Conservation (phyloP, 2,888 invertebrate species). For the Steromphala cineraria region DNA sequence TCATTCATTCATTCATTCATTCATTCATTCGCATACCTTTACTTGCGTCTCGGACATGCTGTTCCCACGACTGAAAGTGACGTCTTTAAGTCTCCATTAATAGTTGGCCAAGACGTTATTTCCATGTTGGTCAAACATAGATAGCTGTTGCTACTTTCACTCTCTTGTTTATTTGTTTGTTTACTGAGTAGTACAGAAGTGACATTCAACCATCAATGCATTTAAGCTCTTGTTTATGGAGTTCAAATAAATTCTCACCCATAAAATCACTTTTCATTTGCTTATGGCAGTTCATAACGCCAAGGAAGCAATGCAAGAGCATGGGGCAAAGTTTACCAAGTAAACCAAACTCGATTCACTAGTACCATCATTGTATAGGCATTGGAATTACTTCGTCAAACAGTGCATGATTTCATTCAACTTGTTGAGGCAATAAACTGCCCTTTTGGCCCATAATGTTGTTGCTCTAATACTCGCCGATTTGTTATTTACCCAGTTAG, state of each 20-base stretch:
- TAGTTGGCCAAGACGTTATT: too few species aligned
- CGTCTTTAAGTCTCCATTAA: too few species aligned
- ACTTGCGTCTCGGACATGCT: too few species aligned
- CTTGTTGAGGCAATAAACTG: conserved; percentile 17
- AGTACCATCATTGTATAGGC: not conserved
- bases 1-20: too few species aligned
- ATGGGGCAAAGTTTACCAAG: not conserved
- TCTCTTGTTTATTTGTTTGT: not conserved
- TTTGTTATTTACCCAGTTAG: conserved; percentile 10
- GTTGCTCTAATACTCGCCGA: not conserved
- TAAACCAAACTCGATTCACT: not conserved
- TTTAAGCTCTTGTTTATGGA: not conserved
- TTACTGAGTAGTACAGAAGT: not conserved
- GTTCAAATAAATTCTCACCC: conserved; percentile 12
- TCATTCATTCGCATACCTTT: too few species aligned
- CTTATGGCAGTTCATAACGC: not conserved
- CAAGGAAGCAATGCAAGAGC: not conserved
- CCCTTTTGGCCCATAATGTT: conserved; percentile 17
- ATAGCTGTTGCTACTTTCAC: not conserved
- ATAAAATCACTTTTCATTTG: conserved; percentile 16
- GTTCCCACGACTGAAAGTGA: too few species aligned
- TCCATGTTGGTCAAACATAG: not conserved
- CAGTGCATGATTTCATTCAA: conserved; percentile 6
- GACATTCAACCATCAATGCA: not conserved
- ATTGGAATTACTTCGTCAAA: conserved; percentile 3